These are phyloP conservation scores for Aphodius granarius DNA, from an alignment of 2,888 invertebrate genomes.

Conservation along the genomic window DNA sequence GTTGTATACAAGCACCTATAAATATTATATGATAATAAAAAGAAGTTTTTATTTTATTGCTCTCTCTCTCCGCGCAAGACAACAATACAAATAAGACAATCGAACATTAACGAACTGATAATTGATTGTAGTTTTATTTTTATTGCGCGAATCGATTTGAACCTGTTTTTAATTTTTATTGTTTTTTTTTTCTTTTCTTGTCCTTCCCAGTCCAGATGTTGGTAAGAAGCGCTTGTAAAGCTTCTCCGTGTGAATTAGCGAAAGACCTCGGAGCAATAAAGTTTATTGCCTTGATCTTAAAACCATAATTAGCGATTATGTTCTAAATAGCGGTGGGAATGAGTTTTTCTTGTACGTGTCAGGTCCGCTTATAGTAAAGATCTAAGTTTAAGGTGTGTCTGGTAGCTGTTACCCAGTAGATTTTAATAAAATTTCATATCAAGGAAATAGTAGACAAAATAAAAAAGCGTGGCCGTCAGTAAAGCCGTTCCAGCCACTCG, in stretches of 20 bases:
- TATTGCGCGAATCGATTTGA: neutral
- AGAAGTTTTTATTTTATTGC: too few relatives aligned
- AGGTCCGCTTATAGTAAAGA: neutral
- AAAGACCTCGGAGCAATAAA: neutral
- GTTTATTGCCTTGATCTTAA: neutral
- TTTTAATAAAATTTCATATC: too few relatives aligned
- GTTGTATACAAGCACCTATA: neutral
- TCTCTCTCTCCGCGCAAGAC: too few relatives aligned
- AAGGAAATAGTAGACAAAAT: too few relatives aligned
- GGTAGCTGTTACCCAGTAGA: too few relatives aligned
- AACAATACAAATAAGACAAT: neutral
- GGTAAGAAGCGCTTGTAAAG: neutral
- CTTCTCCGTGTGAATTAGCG: neutral
- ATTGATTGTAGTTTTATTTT: neutral
- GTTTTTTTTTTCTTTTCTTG: neutral
- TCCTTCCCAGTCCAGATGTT: neutral
- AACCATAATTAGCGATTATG: neutral
- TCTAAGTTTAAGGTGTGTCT: neutral
- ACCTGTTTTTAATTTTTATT: neutral
- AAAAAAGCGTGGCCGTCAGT: neutral
- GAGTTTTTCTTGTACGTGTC: neutral
- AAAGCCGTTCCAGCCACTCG: neutral
- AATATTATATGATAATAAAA: too few relatives aligned
- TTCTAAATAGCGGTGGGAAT: neutral
- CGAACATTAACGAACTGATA: neutral